Conservation (phyloP, 2,113 vertebrate species). For the Centropus bengalensis region DNA sequence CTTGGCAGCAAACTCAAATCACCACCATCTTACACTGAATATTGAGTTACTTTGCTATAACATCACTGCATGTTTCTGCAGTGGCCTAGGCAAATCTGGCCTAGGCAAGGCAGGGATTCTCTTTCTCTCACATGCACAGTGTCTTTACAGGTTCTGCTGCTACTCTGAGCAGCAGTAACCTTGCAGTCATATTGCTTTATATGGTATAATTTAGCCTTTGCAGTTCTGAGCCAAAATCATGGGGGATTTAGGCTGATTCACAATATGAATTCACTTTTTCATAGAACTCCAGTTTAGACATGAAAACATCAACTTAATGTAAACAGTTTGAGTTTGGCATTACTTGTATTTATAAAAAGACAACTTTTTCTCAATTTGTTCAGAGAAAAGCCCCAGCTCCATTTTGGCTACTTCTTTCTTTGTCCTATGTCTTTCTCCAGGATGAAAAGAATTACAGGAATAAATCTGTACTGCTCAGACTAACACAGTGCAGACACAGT, state of each 20-base stretch:
- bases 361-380: neutral
- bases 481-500: slow-evolving; percentile 24
- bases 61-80: neutral
- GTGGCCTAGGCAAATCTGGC: too few species aligned
- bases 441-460: slow-evolving; percentile 31
- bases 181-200: neutral
- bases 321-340: neutral
- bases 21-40: neutral
- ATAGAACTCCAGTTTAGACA: neutral
- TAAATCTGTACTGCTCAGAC: neutral
- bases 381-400: neutral
- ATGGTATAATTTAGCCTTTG: neutral
- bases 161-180: neutral
- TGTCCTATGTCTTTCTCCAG: neutral
- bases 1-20: slow-evolving; percentile 13
- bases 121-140: neutral
- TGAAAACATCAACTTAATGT: neutral
- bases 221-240: neutral
- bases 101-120: neutral
- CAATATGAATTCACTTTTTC: neutral
- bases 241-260: neutral
- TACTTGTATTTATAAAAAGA: neutral
- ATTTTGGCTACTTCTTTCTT: neutral
- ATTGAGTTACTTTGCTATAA: neutral
- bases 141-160: neutral